These are phyloP conservation scores for Pterocles orientalis DNA, from an alignment of 2,113 vertebrate genomes.

Conservation along the genomic window DNA sequence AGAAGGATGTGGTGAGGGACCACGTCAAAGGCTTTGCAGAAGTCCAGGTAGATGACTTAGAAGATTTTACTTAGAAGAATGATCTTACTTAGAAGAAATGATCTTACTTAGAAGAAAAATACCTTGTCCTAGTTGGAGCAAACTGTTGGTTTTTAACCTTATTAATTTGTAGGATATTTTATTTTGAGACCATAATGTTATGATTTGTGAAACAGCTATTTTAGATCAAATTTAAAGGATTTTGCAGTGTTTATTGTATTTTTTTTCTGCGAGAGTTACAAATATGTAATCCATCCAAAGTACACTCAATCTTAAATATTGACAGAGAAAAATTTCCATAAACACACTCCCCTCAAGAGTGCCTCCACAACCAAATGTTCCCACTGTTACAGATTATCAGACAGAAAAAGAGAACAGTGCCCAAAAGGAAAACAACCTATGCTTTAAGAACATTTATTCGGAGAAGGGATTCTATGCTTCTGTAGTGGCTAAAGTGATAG, in stretches of 20 bases:
- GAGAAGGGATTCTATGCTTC: not conserved
- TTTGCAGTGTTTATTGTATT: not conserved
- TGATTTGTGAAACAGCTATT: not conserved
- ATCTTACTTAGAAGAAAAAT: not conserved
- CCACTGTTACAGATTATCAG: not conserved
- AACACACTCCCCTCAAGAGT: not conserved
- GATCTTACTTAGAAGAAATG: too few species aligned
- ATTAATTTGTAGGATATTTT: not conserved
- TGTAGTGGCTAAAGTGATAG: not conserved
- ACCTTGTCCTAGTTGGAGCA: not conserved
- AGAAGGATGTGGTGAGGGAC: too few species aligned
- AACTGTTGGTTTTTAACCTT: not conserved
- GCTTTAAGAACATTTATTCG: not conserved
- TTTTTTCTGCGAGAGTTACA: not conserved
- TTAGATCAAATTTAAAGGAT: not conserved
- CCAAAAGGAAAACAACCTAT: not conserved
- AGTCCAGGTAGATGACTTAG: too few species aligned
- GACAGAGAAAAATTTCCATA: not conserved
- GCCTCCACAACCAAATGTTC: not conserved
- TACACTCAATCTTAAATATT: not conserved
- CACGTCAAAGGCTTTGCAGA: too few species aligned
- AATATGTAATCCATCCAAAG: not conserved
- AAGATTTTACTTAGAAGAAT: too few species aligned
- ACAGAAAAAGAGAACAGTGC: not conserved
- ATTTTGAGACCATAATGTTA: not conserved